Conservation (phyloP, 2,797 vertebrate species). For the Chloroceryle inda region DNA sequence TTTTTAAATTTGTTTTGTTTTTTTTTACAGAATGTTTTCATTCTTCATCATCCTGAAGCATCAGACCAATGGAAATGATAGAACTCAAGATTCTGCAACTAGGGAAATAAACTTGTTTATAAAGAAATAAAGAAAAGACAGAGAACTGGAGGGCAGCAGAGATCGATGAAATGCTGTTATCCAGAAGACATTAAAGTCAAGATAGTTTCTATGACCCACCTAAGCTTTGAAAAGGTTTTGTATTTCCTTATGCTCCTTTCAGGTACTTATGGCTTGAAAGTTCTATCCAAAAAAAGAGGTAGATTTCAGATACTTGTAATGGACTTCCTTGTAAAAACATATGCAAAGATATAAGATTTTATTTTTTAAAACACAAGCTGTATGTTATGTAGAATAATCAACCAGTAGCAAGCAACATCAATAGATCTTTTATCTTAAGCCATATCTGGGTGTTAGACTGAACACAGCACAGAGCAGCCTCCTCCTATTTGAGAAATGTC, state of each 20-base stretch:
- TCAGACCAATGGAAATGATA: neutral
- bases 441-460: neutral
- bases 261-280: neutral
- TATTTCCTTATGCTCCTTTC: neutral
- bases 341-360: neutral
- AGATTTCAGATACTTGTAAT: neutral
- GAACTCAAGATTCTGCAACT: neutral
- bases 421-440: neutral
- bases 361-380: neutral
- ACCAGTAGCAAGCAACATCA: neutral
- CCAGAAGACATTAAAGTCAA: neutral
- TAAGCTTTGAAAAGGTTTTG: neutral
- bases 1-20: neutral
- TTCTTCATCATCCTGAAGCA: neutral
- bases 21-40: neutral
- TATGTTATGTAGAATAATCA: neutral
- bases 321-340: neutral
- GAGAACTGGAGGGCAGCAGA: neutral
- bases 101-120: neutral
- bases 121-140: neutral
- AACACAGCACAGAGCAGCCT: neutral
- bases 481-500: neutral
- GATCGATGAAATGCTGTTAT: neutral
- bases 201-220: neutral
- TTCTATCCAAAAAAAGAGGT: neutral